phyloP scores from a whole-genome alignment of 2,888 invertebrate species.

The Cheilosia vulpina region DNA sequence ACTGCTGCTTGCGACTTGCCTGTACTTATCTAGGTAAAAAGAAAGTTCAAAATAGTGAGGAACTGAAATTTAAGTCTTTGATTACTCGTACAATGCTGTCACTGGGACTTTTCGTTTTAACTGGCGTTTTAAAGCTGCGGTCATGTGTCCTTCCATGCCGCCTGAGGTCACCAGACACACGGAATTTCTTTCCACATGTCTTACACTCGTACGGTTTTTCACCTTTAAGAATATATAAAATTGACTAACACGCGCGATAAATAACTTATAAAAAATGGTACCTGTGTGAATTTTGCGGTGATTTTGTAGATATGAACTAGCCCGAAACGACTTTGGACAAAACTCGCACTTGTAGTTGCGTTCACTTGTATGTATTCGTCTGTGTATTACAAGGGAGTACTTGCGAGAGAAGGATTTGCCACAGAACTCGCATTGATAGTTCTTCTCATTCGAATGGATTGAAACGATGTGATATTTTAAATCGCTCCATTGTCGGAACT shows the following conservation, averaged over 20 bases:
- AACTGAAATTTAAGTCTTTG: neutral
- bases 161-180: slow-evolving; percentile 92
- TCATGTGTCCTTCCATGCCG: slow-evolving; percentile 91
- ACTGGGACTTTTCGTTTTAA: neutral
- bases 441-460: slow-evolving; percentile 91
- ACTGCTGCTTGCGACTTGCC: neutral
- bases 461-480: slow-evolving; percentile 93
- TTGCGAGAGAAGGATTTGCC: slow-evolving; percentile 93
- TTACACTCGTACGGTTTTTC: slow-evolving; percentile 91
- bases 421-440: slow-evolving; percentile 94
- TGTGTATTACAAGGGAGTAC: slow-evolving; percentile 93
- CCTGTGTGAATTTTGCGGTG: slow-evolving; percentile 94
- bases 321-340: slow-evolving; percentile 92
- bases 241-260: slow-evolving; percentile 17
- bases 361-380: slow-evolving; percentile 94
- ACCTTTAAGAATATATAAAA: slow-evolving; percentile 83
- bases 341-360: slow-evolving; percentile 93
- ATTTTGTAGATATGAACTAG: slow-evolving; percentile 92
- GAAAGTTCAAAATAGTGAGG: neutral
- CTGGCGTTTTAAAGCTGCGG: slow-evolving; percentile 78
- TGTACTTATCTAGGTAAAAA: no score
- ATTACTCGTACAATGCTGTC: slow-evolving; percentile 20
- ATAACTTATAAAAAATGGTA: slow-evolving; percentile 76
- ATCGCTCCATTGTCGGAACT: slow-evolving; percentile 95
- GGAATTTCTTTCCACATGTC: slow-evolving; percentile 91